These are phyloP conservation scores for Saguinus imperator DNA, from an alignment of 2,113 vertebrate genomes.

Conservation along the genomic window DNA sequence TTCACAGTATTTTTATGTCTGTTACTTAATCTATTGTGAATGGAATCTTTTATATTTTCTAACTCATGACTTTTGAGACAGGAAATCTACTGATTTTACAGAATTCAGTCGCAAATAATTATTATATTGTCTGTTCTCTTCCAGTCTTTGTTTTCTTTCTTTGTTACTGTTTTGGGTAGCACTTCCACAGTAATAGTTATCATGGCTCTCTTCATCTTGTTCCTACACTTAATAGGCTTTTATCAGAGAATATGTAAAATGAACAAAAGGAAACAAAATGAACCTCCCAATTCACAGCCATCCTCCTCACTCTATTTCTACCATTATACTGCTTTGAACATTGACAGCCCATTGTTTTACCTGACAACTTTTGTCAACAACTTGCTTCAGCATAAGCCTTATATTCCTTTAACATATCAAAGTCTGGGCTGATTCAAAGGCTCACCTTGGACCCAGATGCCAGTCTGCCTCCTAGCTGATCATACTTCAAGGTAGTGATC, in stretches of 20 bases:
- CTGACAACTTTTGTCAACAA: background rate
- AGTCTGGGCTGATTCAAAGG: background rate
- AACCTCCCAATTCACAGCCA: background rate
- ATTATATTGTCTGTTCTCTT: background rate
- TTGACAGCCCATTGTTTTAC: background rate
- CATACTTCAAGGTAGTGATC: slow-evolving; percentile 91
- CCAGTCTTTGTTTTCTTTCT: background rate
- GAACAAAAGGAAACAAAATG: background rate
- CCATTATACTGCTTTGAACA: background rate
- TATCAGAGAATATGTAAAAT: background rate
- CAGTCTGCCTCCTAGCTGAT: slow-evolving; percentile 91
- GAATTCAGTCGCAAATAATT: background rate
- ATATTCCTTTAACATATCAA: background rate
- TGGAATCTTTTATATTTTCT: background rate
- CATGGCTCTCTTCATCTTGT: background rate
- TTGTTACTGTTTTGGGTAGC: background rate
- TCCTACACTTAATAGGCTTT: background rate
- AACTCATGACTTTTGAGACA: background rate
- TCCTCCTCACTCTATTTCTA: background rate
- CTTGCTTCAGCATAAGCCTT: background rate
- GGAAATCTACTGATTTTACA: background rate
- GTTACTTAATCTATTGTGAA: background rate
- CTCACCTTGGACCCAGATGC: slow-evolving; percentile 95
- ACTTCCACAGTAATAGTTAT: background rate
- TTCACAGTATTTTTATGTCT: background rate